phyloP scores from a whole-genome alignment of 1,140 invertebrate species.

The Acyrthosiphon pisum region DNA sequence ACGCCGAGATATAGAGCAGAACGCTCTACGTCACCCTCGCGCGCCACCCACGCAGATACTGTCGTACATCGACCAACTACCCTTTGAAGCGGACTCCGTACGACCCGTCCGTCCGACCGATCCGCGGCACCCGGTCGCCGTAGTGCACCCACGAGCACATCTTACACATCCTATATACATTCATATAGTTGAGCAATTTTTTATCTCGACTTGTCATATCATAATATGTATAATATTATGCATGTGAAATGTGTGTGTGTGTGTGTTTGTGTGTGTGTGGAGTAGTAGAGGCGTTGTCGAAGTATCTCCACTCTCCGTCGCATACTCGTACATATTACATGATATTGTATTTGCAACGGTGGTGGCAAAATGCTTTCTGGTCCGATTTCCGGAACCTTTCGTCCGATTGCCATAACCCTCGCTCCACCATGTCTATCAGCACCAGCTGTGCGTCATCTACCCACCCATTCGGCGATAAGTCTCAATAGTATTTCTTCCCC shows the following conservation, averaged over 20 bases:
- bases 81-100: neutral
- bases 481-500: neutral
- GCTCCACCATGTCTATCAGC: neutral
- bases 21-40: neutral
- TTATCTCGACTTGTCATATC: conserved; percentile 8
- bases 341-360: neutral
- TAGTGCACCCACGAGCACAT: neutral
- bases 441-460: neutral
- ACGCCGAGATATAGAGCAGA: neutral
- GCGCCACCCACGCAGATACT: neutral
- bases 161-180: neutral
- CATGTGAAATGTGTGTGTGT: neutral
- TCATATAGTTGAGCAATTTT: neutral
- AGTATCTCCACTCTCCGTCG: too few relatives aligned
- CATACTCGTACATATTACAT: neutral
- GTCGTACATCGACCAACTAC: neutral
- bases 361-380: neutral
- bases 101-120: neutral
- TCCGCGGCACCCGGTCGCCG: neutral
- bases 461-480: neutral
- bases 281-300: too few relatives aligned
- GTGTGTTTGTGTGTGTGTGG: too few relatives aligned
- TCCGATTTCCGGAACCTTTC: neutral
- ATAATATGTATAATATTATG: neutral
- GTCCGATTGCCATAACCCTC: neutral